Percentiles rank a stretch among this genome's conserved stretches.
Evolutionary conservation across 2,888 invertebrate species (phyloP).

Genomic region (Phyllotreta cruciferae): DNA sequence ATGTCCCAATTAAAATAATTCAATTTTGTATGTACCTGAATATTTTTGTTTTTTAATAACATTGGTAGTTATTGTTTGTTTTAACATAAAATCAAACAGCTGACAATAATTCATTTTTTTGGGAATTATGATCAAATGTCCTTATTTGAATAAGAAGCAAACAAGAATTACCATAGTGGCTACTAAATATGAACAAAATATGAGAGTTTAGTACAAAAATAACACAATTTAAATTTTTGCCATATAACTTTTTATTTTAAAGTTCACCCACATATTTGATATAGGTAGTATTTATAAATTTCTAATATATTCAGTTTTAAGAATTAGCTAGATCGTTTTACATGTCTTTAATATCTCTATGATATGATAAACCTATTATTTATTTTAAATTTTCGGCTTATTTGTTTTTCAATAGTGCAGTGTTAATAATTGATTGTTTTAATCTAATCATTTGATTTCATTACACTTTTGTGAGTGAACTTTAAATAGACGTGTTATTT

Average conservation of each 20-base stretch:
- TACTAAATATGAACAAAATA: slow-evolving; percentile 16
- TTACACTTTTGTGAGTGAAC: slow-evolving; percentile 5
- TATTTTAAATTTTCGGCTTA: too few species aligned
- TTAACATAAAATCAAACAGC: slow-evolving; percentile 4
- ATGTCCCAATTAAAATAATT: slow-evolving; percentile 19
- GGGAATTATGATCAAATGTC: too few species aligned
- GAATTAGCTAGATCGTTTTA: too few species aligned
- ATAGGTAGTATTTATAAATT: too few species aligned
- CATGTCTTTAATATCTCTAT: too few species aligned
- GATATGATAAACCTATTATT: too few species aligned
- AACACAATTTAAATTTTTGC: slow-evolving; percentile 11
- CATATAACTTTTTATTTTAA: slow-evolving; percentile 13
- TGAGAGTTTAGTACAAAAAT: slow-evolving; percentile 10
- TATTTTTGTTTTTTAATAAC: slow-evolving; percentile 18
- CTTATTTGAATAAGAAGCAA: background rate
- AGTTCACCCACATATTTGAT: slow-evolving; percentile 6
- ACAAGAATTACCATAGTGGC: slow-evolving; percentile 16
- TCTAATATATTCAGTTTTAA: too few species aligned
- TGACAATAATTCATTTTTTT: slow-evolving; percentile 6
- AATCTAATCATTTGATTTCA: too few species aligned
- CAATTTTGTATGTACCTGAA: slow-evolving; percentile 29
- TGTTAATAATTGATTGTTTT: too few species aligned
- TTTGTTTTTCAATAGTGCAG: too few species aligned
- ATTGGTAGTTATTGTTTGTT: slow-evolving; percentile 15
- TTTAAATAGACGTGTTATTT: slow-evolving; percentile 5